Base-by-base conservation (phyloP, 1,140 invertebrate genomes). In the Tetragonula clypearis region DNA sequence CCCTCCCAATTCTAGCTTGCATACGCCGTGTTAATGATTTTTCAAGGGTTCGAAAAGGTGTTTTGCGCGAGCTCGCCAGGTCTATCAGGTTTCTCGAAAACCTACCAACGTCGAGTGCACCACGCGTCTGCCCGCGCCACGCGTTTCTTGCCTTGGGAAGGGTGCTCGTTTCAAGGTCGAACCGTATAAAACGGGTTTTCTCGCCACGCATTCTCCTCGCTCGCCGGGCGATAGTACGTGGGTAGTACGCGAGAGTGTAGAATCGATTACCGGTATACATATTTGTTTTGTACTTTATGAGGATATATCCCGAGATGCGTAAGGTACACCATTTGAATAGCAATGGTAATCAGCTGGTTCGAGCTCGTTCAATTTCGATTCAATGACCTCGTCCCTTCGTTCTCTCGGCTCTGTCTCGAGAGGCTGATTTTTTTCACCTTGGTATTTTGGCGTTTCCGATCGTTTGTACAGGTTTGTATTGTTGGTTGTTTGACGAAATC, bases 21-120 rank as follows among this genome's bases (percentile, higher is more conserved):
- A 79, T 65, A 84, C 41, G 68, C 66, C 76, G 68, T 23, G 82
- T 41, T 79, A 79, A 84, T 84, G 82, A 84, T 84, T 84, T 73
- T 84, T 84, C 58, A 53, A 79, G 82, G 30, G 76, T 17, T 6
- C n/a, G 53, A 14, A 78, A 72, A 84, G 82, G 82, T 84, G 82
- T 84, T 79, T 30, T 55, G 35, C 82, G 55, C 65, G 30, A 69
- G 62, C 73, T 66, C 62, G 26, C 55, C 41, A 8, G 19, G 41
- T 74, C 82, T 23, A 21, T 26, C 66, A n/a, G 35, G 78, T 60
- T 72, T 4, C 56, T 72, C 75, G 56, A 69, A 55, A 30, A 19
- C 35, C 56, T 26, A n/a, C n/a, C n/a, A 6, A 55, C 49, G 2
- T 23, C 17, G 60, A 62, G 3, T n/a, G n/a, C 60, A 49, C 41